Evolutionary conservation across 1,140 invertebrate species (phyloP), one percentile per base, ranked within the genome.

Genomic region (Octopus bimaculoides): DNA sequence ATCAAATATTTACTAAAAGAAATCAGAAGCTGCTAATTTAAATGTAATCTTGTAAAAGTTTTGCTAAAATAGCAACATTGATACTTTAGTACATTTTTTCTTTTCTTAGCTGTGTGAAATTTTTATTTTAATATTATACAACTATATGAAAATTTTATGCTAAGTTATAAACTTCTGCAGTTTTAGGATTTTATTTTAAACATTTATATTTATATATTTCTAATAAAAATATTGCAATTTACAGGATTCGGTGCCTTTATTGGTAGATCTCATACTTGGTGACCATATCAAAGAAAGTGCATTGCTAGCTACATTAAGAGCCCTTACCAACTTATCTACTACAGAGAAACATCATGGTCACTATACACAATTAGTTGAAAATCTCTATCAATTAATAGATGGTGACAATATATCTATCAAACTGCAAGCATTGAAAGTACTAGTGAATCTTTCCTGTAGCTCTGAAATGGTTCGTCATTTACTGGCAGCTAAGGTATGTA

Each of bases 391-490:
- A 52, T 75, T 86, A 7, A 74, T 90, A 66, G 83, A 87, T 52
- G 80, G 74, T 20, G 80, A 78, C 10, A 76, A 81, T 20, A 54
- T 74, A 6, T 79, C 79, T 54, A 81, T 88, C 66, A 85, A 91
- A 82, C 85, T 93, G 14, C 92, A 93, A 84, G 90, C 92, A 14
- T 86, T 93, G 0, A 92, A 92, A 84, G 86, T 94, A 53, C 89
- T 94, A n/a, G 92, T 93, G 73, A 94, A 94, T 87, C 87, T 94
- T 5, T 93, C 93, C 5, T 92, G 92, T 82, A 93, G 93, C 87
- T 89, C 91, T 83, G 91, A 93, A 78, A 92, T 93, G 89, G 91
- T 94, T 20, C 93, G 92, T 17, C 91, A 92, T 83, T 87, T 94
- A 52, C 85, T 94, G 74, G 92, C 92, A 81, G 92, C 93, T 78